Conservation (phyloP, 2,113 vertebrate genomes). For the Fregata magnificens region DNA sequence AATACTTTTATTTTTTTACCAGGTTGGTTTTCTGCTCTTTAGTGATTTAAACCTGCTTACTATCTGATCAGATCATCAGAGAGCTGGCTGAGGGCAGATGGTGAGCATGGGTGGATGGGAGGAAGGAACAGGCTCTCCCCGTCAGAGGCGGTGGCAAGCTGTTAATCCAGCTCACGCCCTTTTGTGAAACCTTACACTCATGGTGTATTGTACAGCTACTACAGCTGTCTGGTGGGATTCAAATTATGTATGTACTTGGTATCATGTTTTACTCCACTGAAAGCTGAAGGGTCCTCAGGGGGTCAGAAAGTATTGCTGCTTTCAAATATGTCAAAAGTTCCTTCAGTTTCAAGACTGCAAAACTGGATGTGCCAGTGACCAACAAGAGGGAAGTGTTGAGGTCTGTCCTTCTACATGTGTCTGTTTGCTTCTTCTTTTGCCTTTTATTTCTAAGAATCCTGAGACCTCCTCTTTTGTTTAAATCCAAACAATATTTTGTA, state of each 20-base stretch:
- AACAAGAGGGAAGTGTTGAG: neutral
- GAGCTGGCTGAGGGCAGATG: neutral
- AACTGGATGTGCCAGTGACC: neutral
- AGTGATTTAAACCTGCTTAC: neutral
- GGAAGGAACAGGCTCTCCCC: neutral
- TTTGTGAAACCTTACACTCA: neutral
- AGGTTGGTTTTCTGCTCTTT: neutral
- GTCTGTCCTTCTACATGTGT: neutral
- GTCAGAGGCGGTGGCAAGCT: neutral
- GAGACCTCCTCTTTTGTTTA: neutral
- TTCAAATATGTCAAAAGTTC: neutral
- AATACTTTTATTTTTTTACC: neutral
- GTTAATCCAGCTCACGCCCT: neutral
- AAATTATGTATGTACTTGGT: neutral
- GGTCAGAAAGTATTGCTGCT: neutral
- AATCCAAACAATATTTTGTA: neutral
- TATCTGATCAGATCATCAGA: neutral
- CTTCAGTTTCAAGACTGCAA: neutral
- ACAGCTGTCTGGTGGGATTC: neutral
- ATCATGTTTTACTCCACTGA: neutral
- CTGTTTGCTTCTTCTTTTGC: neutral
- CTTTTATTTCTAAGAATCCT: neutral
- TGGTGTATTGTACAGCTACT: neutral
- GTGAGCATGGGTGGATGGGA: neutral
- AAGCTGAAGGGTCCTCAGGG: neutral